Evolutionary conservation across 2,888 invertebrate species (phyloP).

Genomic region (Megalurothrips usitatus): DNA sequence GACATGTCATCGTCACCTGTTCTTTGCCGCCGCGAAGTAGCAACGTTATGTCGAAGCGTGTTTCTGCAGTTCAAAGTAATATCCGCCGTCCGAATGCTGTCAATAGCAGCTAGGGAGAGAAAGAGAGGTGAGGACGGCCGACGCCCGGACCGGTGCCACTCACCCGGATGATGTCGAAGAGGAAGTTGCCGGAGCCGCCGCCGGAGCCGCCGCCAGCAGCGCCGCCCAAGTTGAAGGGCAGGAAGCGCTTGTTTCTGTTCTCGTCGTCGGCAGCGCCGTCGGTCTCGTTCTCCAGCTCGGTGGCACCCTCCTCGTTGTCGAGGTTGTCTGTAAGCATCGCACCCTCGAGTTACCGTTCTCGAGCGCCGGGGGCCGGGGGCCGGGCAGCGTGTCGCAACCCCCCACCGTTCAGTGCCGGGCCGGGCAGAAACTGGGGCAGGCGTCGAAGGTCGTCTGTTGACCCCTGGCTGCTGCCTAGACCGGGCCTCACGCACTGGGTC

Average conservation of each 20-base stretch:
- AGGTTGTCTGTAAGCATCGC: constrained; percentile 44
- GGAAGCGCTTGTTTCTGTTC: constrained; percentile 76
- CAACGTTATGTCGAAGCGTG: too few relatives aligned
- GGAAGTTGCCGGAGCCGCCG: constrained; percentile 80
- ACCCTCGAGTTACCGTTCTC: constrained; percentile 15
- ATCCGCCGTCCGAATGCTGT: too few relatives aligned
- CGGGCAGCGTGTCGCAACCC: not conserved
- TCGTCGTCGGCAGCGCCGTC: constrained; percentile 56
- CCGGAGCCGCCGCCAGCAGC: constrained; percentile 45
- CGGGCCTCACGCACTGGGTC: not conserved
- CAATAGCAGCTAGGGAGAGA: too few relatives aligned
- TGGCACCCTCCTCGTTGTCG: constrained; percentile 51
- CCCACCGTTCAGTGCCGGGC: not conserved
- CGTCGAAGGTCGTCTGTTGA: not conserved
- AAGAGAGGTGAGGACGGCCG: too few relatives aligned
- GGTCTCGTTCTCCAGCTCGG: constrained; percentile 46
- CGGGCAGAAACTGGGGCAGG: not conserved
- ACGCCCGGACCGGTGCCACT: constrained; percentile 46
- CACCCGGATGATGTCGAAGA: constrained; percentile 85
- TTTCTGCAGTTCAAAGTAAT: too few relatives aligned
- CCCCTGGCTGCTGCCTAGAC: not conserved
- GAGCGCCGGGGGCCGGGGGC: not conserved
- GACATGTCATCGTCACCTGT: too few relatives aligned
- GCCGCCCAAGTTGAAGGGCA: constrained; percentile 58
- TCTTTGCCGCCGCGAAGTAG: too few relatives aligned